These are phyloP conservation scores for Tachuris rubrigastra DNA, from an alignment of 2,113 vertebrate species.

Conservation along the genomic window DNA sequence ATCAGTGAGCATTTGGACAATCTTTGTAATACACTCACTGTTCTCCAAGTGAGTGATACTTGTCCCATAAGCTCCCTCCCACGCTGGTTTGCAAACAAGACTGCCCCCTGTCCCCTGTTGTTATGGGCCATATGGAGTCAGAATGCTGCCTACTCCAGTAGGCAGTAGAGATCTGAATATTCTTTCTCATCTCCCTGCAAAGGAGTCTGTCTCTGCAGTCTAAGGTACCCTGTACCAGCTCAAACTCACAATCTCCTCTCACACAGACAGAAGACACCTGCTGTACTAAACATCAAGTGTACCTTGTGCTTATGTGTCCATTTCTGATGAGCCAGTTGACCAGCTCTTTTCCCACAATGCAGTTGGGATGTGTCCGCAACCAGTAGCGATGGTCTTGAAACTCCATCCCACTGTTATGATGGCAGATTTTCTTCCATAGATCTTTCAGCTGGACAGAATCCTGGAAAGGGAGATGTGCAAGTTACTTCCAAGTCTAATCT, in stretches of 20 bases:
- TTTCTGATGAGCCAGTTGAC: conserved; percentile 98
- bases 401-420: conserved; percentile 96
- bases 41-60: not conserved
- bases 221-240: not conserved
- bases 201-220: not conserved
- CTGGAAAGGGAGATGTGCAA: conserved; percentile 62
- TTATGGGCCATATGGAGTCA: not conserved
- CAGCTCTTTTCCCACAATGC: conserved; percentile 97
- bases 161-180: not conserved
- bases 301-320: conserved; percentile 94
- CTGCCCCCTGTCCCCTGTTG: not conserved
- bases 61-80: not conserved
- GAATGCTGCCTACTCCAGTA: not conserved
- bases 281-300: not conserved
- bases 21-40: not conserved
- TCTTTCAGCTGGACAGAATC: conserved; percentile 96
- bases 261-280: not conserved
- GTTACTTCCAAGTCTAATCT: not conserved
- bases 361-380: conserved; percentile 96
- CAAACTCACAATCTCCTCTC: not conserved
- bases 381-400: conserved; percentile 99
- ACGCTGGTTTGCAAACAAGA: not conserved
- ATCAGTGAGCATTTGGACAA: not conserved
- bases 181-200: not conserved
- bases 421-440: conserved; percentile 97